Conservation (phyloP, 1,140 invertebrate species). For the Pseudomyrmex flavicornis region DNA sequence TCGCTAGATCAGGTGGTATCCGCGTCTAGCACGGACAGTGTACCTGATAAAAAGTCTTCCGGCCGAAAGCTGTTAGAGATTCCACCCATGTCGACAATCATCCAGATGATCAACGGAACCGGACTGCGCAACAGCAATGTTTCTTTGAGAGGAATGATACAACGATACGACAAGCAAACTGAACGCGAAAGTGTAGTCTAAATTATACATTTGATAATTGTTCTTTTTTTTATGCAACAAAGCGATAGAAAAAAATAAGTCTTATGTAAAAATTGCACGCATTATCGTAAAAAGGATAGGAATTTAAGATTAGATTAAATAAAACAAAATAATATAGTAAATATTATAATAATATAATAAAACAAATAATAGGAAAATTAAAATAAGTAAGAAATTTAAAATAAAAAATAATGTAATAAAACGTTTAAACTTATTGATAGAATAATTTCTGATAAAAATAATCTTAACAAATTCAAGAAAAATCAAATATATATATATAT, state of each 20-base stretch:
- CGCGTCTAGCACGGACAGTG: constrained; percentile 82
- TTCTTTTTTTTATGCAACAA: constrained; percentile 32
- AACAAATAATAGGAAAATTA: no score
- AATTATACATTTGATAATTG: constrained; percentile 53
- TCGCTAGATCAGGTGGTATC: constrained; percentile 90
- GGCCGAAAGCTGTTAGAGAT: constrained; percentile 86
- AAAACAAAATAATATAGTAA: no score
- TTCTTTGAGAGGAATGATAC: constrained; percentile 86
- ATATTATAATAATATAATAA: no score
- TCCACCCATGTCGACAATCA: constrained; percentile 87
- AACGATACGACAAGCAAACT: constrained; percentile 83
- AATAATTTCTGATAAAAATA: no score
- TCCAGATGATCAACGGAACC: constrained; percentile 87
- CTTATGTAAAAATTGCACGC: constrained; percentile 50
- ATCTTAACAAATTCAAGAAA: neutral
- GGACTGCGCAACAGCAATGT: constrained; percentile 88
- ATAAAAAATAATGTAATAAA: no score
- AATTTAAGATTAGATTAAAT: no score
- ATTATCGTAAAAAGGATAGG: neutral
- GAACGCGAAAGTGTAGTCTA: constrained; percentile 86
- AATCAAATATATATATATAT: neutral
- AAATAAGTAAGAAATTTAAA: no score
- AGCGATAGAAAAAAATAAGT: constrained; percentile 48
- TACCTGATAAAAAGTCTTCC: constrained; percentile 84
- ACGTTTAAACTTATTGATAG: no score